These are phyloP conservation scores for Rhopalosiphum maidis DNA, from an alignment of 1,140 invertebrate species.

Conservation along the genomic window DNA sequence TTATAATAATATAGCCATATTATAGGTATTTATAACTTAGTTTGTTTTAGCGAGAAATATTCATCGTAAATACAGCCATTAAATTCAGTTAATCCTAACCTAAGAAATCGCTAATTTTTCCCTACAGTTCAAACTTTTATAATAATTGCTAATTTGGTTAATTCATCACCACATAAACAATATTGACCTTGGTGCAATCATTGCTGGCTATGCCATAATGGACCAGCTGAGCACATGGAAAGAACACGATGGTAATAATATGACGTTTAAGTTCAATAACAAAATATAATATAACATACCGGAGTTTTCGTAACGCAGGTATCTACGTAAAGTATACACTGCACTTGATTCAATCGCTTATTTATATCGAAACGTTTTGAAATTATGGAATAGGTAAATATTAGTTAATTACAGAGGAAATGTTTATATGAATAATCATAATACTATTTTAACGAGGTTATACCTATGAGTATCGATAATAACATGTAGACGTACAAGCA, in stretches of 20 bases:
- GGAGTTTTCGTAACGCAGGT: not conserved
- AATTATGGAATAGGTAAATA: not conserved
- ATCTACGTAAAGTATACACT: not conserved
- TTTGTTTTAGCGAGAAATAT: not conserved
- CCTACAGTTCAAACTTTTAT: not conserved
- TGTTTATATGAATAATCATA: not conserved
- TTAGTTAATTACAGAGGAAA: not conserved
- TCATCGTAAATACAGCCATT: no score
- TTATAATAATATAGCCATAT: not conserved
- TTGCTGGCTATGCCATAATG: not conserved
- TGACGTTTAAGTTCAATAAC: not conserved
- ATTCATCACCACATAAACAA: not conserved
- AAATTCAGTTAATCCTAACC: not conserved
- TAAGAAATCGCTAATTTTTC: not conserved
- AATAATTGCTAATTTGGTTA: not conserved
- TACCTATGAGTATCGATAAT: not conserved
- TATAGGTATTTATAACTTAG: no score
- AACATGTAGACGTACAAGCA: not conserved
- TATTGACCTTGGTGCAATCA: not conserved
- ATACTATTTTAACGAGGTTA: not conserved
- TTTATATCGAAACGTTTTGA: not conserved
- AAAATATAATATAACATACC: not conserved
- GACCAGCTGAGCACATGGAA: not conserved
- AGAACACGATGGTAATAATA: not conserved
- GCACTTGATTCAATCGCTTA: not conserved